Base-by-base conservation (phyloP, 2,797 vertebrate species). In the Thunnus albacares region DNA sequence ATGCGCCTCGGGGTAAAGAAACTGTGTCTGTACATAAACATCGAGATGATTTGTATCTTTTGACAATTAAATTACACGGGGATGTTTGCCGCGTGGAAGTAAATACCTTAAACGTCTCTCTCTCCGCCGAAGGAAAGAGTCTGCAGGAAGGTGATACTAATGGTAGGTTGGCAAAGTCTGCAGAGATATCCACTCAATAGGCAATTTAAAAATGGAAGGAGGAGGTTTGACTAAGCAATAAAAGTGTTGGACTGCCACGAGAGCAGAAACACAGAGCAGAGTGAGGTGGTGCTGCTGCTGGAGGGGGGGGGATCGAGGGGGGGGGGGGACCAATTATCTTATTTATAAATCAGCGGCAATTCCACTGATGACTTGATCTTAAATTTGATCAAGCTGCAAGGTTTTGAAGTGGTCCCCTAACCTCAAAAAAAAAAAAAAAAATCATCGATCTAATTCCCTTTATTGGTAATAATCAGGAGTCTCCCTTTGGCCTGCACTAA, bases 141-240 rank as follows among this genome's bases (percentile, higher is more conserved):
- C 91, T 93, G 95, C 94, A 95, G 90, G 84, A 95, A 96, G 95
- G 96, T 96, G 97, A 97, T 95, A 96, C 95, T 86, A 93, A 95
- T 94, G 95, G 94, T 91, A 93, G 93, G 94, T 95, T 95, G 95
- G 95, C 94, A 94, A 35, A 93, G 94, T 96, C 96, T 89, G 67
- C 93, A 90, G 95, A 88, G 90, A 94, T 95, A 94, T 96, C 96
- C 96, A 97, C 96, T 98, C 96, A 97, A 97, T 98, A 98, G 96
- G 96, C 97, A 97, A 98, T 98, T 98, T 97, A 97, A 97, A 98
- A 99, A 98, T 97, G 97, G 97, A 97, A 96, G 96, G 95, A 96
- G 95, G 95, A 96, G 96, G 96, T 97, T 97, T 98, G 97, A 97
- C 96, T 96, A 96, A 97, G 97, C 96, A 96, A 97, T 98, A 97